Percentiles rank a stretch among this genome's conserved stretches.
These are phyloP conservation scores for Panagrolaimus sp. DNA, from an alignment of 1,140 invertebrate species.

Conservation along the genomic window DNA sequence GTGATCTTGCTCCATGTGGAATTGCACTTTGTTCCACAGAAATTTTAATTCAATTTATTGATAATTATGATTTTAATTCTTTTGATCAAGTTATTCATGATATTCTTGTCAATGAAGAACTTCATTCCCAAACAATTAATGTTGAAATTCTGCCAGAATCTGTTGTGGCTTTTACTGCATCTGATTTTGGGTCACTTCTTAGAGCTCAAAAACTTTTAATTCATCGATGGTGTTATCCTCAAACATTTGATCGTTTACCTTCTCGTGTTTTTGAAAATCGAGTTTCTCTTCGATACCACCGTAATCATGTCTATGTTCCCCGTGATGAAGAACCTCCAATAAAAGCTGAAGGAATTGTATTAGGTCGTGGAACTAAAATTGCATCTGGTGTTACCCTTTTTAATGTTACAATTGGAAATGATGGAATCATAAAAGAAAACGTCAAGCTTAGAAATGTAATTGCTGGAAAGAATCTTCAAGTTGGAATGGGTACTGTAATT, in stretches of 20 bases:
- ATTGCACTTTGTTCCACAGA: neutral
- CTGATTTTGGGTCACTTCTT: neutral
- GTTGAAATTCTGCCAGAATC: neutral
- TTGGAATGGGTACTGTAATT: neutral
- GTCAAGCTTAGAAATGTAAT: constrained; percentile 3
- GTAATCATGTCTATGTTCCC: neutral
- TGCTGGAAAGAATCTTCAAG: neutral
- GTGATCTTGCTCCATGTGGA: neutral
- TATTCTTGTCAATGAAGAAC: neutral
- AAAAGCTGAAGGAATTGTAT: neutral
- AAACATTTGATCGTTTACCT: neutral
- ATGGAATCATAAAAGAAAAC: neutral
- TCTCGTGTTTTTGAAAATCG: constrained; percentile 2
- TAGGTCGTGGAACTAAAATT: neutral
- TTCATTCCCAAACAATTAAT: neutral
- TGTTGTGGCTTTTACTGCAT: neutral
- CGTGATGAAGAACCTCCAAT: constrained; percentile 1
- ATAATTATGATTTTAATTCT: neutral
- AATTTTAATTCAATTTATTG: neutral
- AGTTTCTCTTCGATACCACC: neutral
- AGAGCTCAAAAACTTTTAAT: neutral
- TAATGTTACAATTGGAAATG: constrained; percentile 7
- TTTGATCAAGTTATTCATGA: neutral
- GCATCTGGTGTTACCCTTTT: neutral
- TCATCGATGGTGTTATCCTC: constrained; percentile 8